Evolutionary conservation across 2,113 vertebrate genomes (phyloP), one percentile per base, ranked within the genome.

Genomic region (Mormoops blainvillei): DNA sequence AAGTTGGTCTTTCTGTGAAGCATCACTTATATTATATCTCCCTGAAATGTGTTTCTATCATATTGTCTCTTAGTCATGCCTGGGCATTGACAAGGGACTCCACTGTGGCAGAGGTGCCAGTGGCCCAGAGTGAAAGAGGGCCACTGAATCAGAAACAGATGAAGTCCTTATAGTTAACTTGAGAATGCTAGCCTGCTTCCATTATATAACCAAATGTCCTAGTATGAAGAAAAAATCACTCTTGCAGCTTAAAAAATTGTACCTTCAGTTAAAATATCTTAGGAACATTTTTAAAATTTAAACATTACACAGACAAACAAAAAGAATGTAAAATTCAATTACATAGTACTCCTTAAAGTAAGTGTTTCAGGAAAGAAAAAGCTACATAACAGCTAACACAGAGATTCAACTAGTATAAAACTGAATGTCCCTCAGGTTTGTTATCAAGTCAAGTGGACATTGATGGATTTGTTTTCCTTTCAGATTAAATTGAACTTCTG

Each of bases 401-500:
- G 2, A 61, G 56, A 93, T 93, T 87, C 67, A 68, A 41, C 48
- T 11, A 91, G 43, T 78, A 81, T 78, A 77, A 98, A 98, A 95
- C 43, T 26, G 38, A 78, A 33, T 87, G 56, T 97, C 96, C 96
- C 95, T 97, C 43, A 96, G 97, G 95, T 96, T 97, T 95, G 70
- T 61, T 54, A 61, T 74, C 61, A 97, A 97, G 95, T 85, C 96
- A 94, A 98, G 94, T 97, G 96, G 97, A 98, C 97, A 95, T 97
- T 98, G 98, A 98, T 98, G 97, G 97, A 98, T 98, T 96, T 98
- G 96, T 97, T 98, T 98, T 98, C 95, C 95, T 98, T 98, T 98
- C 93, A 94, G 96, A 98, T 98, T 98, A 98, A 98, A 98, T 97
- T 98, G 98, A 98, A 98, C 97, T 98, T 98, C 96, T 98, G 97